A percentile compares a stretch with the other conserved stretches of the same genome.
Evolutionary conservation across 2,888 invertebrate genomes (phyloP).

Genomic region (Eupithecia dodoneata): DNA sequence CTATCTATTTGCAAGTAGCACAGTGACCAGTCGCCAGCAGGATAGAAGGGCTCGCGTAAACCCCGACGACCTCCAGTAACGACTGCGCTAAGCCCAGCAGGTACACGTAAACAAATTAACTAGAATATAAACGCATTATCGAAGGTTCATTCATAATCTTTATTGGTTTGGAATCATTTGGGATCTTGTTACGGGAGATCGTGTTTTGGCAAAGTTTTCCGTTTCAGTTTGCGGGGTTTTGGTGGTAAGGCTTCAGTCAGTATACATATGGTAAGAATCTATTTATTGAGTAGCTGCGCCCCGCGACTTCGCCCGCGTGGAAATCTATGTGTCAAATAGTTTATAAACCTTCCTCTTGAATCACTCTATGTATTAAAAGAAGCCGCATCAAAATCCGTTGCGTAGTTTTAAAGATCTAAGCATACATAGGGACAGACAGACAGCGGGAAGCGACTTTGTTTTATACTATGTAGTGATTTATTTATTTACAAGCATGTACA

Average conservation of each 20-base stretch:
- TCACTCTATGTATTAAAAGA: too few species aligned
- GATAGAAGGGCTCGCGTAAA: slow-evolving; percentile 26
- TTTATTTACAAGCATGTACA: too few species aligned
- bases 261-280: too few species aligned
- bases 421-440: too few species aligned
- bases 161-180: slow-evolving; percentile 10
- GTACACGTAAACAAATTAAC: slow-evolving; percentile 58
- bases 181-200: background rate
- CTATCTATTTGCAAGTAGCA: background rate
- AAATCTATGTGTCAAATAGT: too few species aligned
- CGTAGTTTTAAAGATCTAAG: too few species aligned
- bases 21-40: slow-evolving; percentile 10
- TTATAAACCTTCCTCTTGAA: too few species aligned
- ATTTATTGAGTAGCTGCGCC: too few species aligned
- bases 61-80: slow-evolving; percentile 33
- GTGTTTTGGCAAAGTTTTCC: background rate
- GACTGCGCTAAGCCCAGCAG: slow-evolving; percentile 40
- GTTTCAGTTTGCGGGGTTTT: background rate
- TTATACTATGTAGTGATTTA: too few species aligned
- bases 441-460: too few species aligned
- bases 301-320: too few species aligned
- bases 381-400: too few species aligned
- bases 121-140: slow-evolving; percentile 46
- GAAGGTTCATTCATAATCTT: slow-evolving; percentile 27
- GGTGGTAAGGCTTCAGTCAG: background rate